Conservation (phyloP, 2,888 invertebrate species). For the Polydrusus cervinus region DNA sequence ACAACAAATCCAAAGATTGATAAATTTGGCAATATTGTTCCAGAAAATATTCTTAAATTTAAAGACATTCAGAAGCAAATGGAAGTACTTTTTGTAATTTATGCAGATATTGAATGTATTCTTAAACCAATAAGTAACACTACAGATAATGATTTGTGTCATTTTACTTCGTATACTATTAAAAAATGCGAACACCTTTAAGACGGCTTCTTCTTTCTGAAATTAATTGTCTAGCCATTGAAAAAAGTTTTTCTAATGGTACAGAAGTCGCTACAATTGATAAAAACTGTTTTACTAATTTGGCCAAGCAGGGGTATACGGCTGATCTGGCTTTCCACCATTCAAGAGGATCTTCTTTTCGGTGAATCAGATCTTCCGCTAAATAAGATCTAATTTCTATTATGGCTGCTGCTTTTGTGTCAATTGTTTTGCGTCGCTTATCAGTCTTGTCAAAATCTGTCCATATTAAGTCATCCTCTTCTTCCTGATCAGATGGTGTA, state of each 20-base stretch:
- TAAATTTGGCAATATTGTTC: too few species aligned
- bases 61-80: too few species aligned
- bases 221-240: constrained; percentile 17
- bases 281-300: constrained; percentile 13
- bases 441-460: background rate
- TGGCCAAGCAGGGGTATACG: constrained; percentile 14
- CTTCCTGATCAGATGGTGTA: background rate
- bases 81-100: too few species aligned
- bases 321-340: constrained; percentile 17
- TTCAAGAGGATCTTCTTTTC: constrained; percentile 20
- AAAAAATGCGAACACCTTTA: too few species aligned
- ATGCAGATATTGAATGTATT: too few species aligned
- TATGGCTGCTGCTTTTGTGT: background rate
- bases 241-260: constrained; percentile 13
- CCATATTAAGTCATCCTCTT: background rate
- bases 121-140: too few species aligned
- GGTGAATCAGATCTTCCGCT: background rate
- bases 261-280: constrained; percentile 18
- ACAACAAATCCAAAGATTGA: too few species aligned
- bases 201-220: constrained; percentile 19
- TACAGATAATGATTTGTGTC: too few species aligned
- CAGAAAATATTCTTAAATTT: too few species aligned
- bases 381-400: background rate
- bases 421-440: background rate
- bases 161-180: too few species aligned